These are phyloP conservation scores for Eclectus roratus DNA, from an alignment of 2,113 vertebrate species.

Conservation along the genomic window DNA sequence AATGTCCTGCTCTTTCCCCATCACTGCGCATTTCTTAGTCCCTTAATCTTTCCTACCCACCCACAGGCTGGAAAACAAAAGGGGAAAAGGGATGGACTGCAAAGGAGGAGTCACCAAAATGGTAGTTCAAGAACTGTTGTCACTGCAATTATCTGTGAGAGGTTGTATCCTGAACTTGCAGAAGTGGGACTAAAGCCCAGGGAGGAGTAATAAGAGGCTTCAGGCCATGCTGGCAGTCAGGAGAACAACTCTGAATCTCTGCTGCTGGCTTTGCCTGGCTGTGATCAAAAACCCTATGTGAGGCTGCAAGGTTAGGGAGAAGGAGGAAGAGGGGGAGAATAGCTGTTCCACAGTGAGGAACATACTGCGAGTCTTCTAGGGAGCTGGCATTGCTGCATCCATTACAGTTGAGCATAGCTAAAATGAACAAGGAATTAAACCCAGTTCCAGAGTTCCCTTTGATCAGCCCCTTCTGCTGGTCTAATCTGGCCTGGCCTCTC, in stretches of 20 bases:
- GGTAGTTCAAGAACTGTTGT: background rate
- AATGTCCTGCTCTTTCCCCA: background rate
- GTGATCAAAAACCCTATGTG: background rate
- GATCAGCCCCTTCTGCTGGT: background rate
- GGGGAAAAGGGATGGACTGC: background rate
- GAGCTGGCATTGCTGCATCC: background rate
- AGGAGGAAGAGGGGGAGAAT: background rate
- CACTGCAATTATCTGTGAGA: constrained; percentile 14
- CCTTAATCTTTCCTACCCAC: background rate
- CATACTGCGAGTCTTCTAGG: background rate
- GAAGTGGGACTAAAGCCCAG: constrained; percentile 17
- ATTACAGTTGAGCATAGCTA: background rate
- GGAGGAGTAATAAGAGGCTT: background rate
- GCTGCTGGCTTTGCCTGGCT: background rate
- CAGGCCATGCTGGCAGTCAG: background rate
- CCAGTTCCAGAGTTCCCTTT: background rate
- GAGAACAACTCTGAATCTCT: background rate
- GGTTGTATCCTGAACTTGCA: background rate
- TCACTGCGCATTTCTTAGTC: background rate
- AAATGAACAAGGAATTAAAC: background rate
- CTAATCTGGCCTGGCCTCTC: background rate
- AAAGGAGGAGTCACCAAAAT: background rate
- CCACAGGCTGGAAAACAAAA: background rate
- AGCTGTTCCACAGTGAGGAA: background rate
- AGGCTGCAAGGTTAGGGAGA: background rate